Percentiles rank a stretch among this genome's conserved stretches.
Conservation (phyloP, 92 coral and sea anemone species). For the Actinostola sp. region DNA sequence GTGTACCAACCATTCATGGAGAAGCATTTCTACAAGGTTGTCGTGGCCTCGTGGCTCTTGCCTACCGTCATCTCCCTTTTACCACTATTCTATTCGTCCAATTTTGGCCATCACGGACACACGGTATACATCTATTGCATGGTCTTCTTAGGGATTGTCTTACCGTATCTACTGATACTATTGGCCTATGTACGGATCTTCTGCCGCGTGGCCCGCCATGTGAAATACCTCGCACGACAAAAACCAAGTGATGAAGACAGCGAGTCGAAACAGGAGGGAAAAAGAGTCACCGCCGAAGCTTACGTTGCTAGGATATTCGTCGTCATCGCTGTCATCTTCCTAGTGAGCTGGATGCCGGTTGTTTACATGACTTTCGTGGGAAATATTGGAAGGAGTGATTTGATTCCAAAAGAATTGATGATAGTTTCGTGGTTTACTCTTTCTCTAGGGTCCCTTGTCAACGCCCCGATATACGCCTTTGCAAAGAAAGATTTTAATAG, state of each 20-base stretch:
- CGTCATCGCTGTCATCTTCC: constrained; percentile 50
- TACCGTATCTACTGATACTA: constrained; percentile 56
- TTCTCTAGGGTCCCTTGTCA: constrained; percentile 54
- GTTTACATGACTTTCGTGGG: constrained; percentile 59
- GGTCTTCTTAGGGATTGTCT: constrained; percentile 42
- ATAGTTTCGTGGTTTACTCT: constrained; percentile 61
- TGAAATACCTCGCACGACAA: constrained; percentile 24
- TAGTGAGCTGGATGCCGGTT: constrained; percentile 62
- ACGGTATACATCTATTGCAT: constrained; percentile 44
- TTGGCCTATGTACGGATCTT: constrained; percentile 56
- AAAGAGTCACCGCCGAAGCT: constrained; percentile 54
- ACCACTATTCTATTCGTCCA: constrained; percentile 50
- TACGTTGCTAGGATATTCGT: constrained; percentile 63
- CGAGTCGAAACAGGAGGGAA: constrained; percentile 44
- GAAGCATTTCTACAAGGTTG: constrained; percentile 28
- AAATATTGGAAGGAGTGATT: constrained; percentile 40
- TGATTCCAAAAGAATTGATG: constrained; percentile 41
- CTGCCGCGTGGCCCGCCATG: constrained; percentile 40
- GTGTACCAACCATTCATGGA: constrained; percentile 43
- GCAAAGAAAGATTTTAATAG: constrained; percentile 50
- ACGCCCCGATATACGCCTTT: constrained; percentile 65
- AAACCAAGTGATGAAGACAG: constrained; percentile 9
- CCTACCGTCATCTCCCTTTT: constrained; percentile 41
- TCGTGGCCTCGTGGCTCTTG: constrained; percentile 36
- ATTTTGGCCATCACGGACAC: constrained; percentile 26